Evolutionary conservation across 2,113 vertebrate genomes (phyloP).

Genomic region (Plecotus auritus): DNA sequence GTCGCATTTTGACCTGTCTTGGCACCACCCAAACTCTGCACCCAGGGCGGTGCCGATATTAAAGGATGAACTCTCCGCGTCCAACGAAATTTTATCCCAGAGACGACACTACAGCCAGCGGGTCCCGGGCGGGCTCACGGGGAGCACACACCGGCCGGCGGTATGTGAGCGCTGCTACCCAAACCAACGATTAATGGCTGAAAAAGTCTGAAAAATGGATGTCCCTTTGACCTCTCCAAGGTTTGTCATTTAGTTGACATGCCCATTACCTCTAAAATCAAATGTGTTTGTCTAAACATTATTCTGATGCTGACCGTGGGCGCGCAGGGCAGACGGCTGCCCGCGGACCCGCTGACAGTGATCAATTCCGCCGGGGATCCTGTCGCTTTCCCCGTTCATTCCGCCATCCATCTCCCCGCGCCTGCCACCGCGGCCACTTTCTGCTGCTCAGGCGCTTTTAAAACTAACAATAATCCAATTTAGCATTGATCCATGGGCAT

Average conservation of each 20-base stretch:
- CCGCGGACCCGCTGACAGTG: conserved; percentile 87
- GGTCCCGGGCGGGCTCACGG: not conserved
- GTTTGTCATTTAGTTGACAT: conserved; percentile 90
- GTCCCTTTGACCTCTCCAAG: conserved; percentile 87
- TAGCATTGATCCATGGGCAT: conserved; percentile 87
- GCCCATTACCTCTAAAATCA: conserved; percentile 90
- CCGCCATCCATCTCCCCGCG: conserved; percentile 86
- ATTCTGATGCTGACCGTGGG: conserved; percentile 86
- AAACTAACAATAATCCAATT: conserved; percentile 91
- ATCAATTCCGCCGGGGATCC: conserved; percentile 84
- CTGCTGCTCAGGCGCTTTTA: conserved; percentile 90
- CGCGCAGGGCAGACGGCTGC: conserved; percentile 86
- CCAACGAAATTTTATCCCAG: not conserved
- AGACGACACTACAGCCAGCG: not conserved
- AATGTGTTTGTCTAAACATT: conserved; percentile 92
- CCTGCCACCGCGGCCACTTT: conserved; percentile 85
- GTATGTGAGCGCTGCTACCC: conserved; percentile 42
- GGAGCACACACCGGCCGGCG: not conserved
- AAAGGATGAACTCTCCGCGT: fast-evolving
- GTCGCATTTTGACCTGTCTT: not conserved
- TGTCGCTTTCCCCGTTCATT: conserved; percentile 87
- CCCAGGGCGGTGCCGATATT: fast-evolving
- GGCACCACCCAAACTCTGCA: fast-evolving
- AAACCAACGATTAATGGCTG: conserved; percentile 82
- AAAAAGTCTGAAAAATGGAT: conserved; percentile 87